phyloP scores from a whole-genome alignment of 2,888 invertebrate species.

The Strigamia maritima region DNA sequence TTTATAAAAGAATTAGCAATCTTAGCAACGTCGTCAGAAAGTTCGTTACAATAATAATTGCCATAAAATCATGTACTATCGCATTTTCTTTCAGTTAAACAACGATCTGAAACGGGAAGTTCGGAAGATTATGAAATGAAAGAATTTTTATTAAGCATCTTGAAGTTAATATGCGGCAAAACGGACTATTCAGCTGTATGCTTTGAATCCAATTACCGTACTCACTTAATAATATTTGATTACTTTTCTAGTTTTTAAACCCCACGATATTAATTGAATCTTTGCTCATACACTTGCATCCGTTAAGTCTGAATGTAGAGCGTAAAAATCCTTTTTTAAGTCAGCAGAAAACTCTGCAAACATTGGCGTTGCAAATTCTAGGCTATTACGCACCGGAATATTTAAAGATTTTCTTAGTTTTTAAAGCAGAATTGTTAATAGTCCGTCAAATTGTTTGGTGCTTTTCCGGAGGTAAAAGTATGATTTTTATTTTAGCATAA shows the following conservation, averaged over 20 bases:
- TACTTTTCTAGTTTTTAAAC: not conserved
- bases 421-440: not conserved
- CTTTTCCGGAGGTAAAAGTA: not conserved
- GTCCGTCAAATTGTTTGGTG: not conserved
- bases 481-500: not conserved
- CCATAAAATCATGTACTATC: not conserved
- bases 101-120: not conserved
- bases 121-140: slow-evolving; percentile 18
- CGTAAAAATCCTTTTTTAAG: not conserved
- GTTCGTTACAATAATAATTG: not conserved
- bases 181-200: not conserved
- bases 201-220: not conserved
- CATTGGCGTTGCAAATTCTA: not conserved
- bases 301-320: not conserved
- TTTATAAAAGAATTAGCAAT: not conserved
- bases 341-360: slow-evolving; percentile 7
- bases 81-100: not conserved
- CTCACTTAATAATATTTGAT: too few species aligned
- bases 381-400: not conserved
- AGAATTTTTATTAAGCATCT: not conserved
- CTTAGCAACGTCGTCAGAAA: not conserved
- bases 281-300: not conserved
- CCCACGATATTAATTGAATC: not conserved
- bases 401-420: not conserved
- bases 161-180: not conserved